Evolutionary conservation across 2,113 vertebrate genomes (phyloP), one percentile per base, ranked within the genome.

Genomic region (Tragelaphus scriptus): DNA sequence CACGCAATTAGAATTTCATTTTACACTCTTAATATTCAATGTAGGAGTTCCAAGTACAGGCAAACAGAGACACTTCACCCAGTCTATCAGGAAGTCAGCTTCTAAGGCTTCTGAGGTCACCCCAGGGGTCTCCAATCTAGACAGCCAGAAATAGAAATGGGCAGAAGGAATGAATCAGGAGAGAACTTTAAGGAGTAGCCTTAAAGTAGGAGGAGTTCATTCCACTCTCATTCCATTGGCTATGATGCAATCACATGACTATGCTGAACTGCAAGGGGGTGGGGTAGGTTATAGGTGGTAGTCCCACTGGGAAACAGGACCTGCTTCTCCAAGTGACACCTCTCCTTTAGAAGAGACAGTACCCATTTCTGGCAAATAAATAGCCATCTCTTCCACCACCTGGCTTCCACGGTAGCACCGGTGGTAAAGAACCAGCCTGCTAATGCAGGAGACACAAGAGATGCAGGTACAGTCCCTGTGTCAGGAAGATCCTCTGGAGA

Each of bases 221-320:
- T 84, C 89, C 13, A n/a, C 51, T 55, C 19, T 80, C 26, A 3
- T 85, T 82, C 49, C 44, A 40, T 15, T 13, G 8, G 15, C 21
- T 59, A 15, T 7, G 2, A 77, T 7, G 13, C 30, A 47, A 25
- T 89, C 30, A 23, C 6, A 3, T 11, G 2, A 32, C 14, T 89
- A 12, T 3, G 17, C 5, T 61, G 55, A 56, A 58, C 21, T 5
- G 3, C 7, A 16, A 61, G 51, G 1, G 9, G 9, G 2, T 2
- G 2, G 19, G 16, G 32, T 61, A 44, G 58, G 56, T 71, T 40
- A 71, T 12, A 40, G 82, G 36, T 21, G 5, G n/a, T 71, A 56
- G 19, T 40, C 5, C 32, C 16, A n/a, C 30, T 19, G 36, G 51
- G 51, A 88, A 84, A 47, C 16, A 2, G 44, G 14, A 26, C 13